These are phyloP conservation scores for Antheraea mylitta DNA, from an alignment of 1,140 invertebrate genomes.

Conservation along the genomic window DNA sequence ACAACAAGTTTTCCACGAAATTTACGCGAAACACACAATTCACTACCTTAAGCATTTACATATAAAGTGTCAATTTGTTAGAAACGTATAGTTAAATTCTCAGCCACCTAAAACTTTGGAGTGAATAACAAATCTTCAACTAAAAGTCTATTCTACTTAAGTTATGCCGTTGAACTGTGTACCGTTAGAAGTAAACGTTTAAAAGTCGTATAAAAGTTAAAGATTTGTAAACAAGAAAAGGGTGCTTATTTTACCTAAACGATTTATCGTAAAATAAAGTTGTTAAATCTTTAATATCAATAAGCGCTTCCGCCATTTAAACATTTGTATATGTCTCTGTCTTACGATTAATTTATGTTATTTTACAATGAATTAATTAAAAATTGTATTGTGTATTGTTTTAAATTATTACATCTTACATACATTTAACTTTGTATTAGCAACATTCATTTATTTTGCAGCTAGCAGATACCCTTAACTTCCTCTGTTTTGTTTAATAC, in stretches of 20 bases:
- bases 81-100: constrained; percentile 53
- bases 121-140: constrained; percentile 69
- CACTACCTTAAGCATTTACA: constrained; percentile 26
- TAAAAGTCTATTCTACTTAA: constrained; percentile 64
- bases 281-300: no score
- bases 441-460: no score
- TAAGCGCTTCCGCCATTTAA: no score
- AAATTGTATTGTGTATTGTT: no score
- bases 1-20: constrained; percentile 35
- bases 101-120: constrained; percentile 75
- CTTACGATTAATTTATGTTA: no score
- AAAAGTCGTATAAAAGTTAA: constrained; percentile 58
- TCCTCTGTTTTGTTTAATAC: no score
- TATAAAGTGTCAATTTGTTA: constrained; percentile 32
- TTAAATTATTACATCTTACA: no score
- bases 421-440: no score
- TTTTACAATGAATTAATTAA: no score
- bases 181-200: constrained; percentile 41
- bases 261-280: no score
- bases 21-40: constrained; percentile 26
- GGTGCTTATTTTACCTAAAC: not conserved
- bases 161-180: constrained; percentile 73
- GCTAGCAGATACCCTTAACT: no score
- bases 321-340: no score
- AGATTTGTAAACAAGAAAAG: constrained; percentile 1